Conservation (phyloP, 35 echinoderm and acorn worm species). For the Lytechinus pictus region DNA sequence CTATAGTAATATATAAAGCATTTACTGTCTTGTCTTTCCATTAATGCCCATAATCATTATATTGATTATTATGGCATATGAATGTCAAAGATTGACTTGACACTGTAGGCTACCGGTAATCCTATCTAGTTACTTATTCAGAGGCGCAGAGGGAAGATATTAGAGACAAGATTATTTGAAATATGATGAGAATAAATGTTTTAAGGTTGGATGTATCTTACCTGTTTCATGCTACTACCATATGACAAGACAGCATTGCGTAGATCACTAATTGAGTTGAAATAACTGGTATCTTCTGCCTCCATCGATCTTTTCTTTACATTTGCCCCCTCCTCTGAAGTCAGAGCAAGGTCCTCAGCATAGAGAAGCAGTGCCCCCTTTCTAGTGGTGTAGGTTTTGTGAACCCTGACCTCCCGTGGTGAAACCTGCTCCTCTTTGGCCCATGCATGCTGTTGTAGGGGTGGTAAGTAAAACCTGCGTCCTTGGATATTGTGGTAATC, state of each 20-base stretch:
- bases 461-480: slow-evolving; percentile 87
- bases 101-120: too few species aligned
- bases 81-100: too few species aligned
- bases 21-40: too few species aligned
- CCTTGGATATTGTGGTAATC: slow-evolving; percentile 91
- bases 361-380: slow-evolving; percentile 94
- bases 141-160: too few species aligned
- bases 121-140: too few species aligned
- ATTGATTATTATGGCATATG: too few species aligned
- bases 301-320: slow-evolving; percentile 74
- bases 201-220: not conserved
- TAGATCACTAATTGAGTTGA: slow-evolving; percentile 89
- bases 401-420: slow-evolving; percentile 17
- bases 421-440: slow-evolving; percentile 49
- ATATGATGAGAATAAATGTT: too few species aligned
- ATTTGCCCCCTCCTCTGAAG: slow-evolving; percentile 5
- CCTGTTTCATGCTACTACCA: slow-evolving; percentile 71
- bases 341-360: slow-evolving; percentile 86
- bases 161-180: too few species aligned
- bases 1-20: too few species aligned
- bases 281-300: slow-evolving; percentile 81
- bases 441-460: slow-evolving; percentile 79
- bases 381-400: slow-evolving; percentile 74
- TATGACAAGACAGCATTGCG: slow-evolving; percentile 93
- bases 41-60: too few species aligned